Base-by-base conservation (phyloP, 1,140 invertebrate species). In the Reticulitermes speratus region DNA sequence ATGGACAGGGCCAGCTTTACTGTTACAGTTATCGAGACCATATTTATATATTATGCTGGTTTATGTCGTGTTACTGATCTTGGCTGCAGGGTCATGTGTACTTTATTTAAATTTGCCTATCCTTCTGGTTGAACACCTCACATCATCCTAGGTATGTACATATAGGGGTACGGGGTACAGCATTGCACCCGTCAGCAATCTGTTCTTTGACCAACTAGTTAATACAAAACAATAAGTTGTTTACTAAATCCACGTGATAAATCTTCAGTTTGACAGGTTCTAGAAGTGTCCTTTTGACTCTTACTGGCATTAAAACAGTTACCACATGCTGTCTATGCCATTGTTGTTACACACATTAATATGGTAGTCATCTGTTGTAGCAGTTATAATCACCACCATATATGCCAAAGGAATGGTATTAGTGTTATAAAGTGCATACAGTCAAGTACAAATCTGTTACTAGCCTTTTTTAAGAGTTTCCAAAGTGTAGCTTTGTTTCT, bases 201-300 rank as follows among this genome's bases (percentile, higher is more conserved):
- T 30, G 25, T 75, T 75, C 65, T 75, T 6, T 75, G 65, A 75
- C 65, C n/a, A 30, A 75, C 25, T 75, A 75, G 25, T n/a, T 75
- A n/a, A 8, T 65, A 65, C 59, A 65, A n/a, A 75, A 75, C 65
- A 75, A 75, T 75, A 75, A 87, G 52, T 85, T 87, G 45, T 84
- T 30, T 55, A 69, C 38, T 65, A 52, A 85, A 87, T 19, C 44
- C 52, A 81, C 25, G 75, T 87, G 52, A 84, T 55, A 82, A 23
- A 86, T 81, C 55, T 81, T 85, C 59, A 45, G 83, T 87, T 87
- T 85, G 44, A 86, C 75, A 82, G 82, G 69, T 85, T 85, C 85
- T 87, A 87, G 87, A 87, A 87, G 87, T 87, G 87, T 87, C 87
- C 87, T 87, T 87, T 84, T 85, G 87, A 86, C 87, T 86, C 85